Evolutionary conservation across 2,113 vertebrate genomes (phyloP), one percentile per base, ranked within the genome.

Genomic region (Heliornis fulica): DNA sequence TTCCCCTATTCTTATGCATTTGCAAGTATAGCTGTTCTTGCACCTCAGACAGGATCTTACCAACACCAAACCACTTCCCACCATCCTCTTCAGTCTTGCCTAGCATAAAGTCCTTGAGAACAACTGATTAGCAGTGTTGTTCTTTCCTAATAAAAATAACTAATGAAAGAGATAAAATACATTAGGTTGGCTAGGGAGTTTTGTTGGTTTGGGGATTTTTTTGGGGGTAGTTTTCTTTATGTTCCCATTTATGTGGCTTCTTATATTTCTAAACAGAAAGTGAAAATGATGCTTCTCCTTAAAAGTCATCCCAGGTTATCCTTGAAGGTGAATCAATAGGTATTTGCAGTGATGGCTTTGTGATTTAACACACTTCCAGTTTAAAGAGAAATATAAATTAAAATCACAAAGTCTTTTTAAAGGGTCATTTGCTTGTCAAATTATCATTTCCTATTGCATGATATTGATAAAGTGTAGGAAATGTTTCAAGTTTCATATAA

Each of bases 51-150:
- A 72, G 53, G 17, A 4, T 80, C 5, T 87, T n/a, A 41, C 13
- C 18, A 54, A 23, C 8, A 45, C 22, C n/a, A 59, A 70, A 29
- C 1, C 4, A 7, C 6, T 71, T 84, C 5, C 5, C 43, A 21
- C 4, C 3, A 1, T 4, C 10, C 57, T 61, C 59, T 60, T 10
- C 0, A 0, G 3, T 68, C 9, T 63, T 56, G 12, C 10, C 36
- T 0, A 0, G 10, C 16, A 19, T 21, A 17, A 31, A 76, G 23
- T 4, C 31, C 32, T 57, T 0, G 0, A 9, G 3, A 75, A 5
- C 7, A 66, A 28, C 9, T 79, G 53, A 51, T 34, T 7, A 76
- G 22, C 11, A 93, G 43, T 2, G 1, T 43, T 72, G 9, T 77
- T 21, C 5, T 4, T 12, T 4, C 16, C 13, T 68, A 21, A 32